A percentile compares a stretch with the other conserved stretches of the same genome.
Evolutionary conservation across 2,797 vertebrate genomes (phyloP).

Genomic region (Neosalanx taihuensis): DNA sequence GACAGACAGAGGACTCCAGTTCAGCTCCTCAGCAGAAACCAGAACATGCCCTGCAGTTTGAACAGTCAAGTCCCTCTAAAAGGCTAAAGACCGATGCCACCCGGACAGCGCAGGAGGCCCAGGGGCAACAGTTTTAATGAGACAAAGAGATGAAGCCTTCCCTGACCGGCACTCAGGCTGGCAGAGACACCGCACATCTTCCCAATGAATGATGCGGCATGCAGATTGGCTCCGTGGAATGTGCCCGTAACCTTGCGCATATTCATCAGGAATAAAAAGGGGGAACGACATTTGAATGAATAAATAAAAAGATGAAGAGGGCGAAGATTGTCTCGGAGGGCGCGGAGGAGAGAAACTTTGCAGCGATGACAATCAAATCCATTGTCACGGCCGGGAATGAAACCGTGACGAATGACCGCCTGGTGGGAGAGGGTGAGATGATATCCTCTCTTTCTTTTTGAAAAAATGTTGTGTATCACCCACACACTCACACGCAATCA

Average conservation of each 20-base stretch:
- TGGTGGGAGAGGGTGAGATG: slow-evolving; percentile 45
- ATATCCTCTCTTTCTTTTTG: neutral
- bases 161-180: too few relatives aligned
- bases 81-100: too few relatives aligned
- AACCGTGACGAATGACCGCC: slow-evolving; percentile 62
- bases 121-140: too few relatives aligned
- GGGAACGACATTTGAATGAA: neutral
- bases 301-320: neutral
- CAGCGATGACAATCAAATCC: slow-evolving; percentile 44
- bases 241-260: too few relatives aligned
- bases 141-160: too few relatives aligned
- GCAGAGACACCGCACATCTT: too few relatives aligned
- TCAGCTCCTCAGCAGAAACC: too few relatives aligned
- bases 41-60: too few relatives aligned
- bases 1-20: neutral
- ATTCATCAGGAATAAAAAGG: slow-evolving; percentile 26
- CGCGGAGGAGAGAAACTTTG: slow-evolving; percentile 34
- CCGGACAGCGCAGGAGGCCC: too few relatives aligned
- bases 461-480: neutral
- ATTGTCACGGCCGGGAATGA: slow-evolving; percentile 57
- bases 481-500: neutral
- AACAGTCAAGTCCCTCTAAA: too few relatives aligned
- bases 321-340: slow-evolving; percentile 31
- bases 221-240: too few relatives aligned
- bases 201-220: too few relatives aligned